A percentile compares a stretch with the other conserved stretches of the same genome.
These are phyloP conservation scores for Caiman crocodilus DNA, from an alignment of 2,797 vertebrate species.

Conservation along the genomic window DNA sequence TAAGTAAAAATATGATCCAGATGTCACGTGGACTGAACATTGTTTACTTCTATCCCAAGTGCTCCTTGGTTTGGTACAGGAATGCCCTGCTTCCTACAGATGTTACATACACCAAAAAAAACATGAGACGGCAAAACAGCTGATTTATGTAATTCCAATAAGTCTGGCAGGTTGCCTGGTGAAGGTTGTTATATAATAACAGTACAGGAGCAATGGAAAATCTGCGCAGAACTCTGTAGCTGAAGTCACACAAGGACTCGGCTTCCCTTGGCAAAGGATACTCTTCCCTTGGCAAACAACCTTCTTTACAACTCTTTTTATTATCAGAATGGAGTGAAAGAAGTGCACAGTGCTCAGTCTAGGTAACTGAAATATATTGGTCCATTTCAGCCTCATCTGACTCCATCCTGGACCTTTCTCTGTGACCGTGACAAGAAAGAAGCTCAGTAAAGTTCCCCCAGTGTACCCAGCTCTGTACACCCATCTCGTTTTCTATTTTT, in stretches of 20 bases:
- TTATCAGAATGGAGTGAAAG: not conserved
- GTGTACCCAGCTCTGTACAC: not conserved
- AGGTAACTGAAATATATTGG: constrained; percentile 38
- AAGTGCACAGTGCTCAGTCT: constrained; percentile 42
- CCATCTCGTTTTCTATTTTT: not conserved
- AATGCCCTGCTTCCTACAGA: constrained; percentile 55
- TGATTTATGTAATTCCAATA: constrained; percentile 68
- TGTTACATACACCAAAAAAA: constrained; percentile 51
- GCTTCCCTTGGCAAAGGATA: constrained; percentile 68
- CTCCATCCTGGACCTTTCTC: constrained; percentile 30
- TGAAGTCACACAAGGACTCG: constrained; percentile 59
- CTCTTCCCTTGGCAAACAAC: constrained; percentile 50
- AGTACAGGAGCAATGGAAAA: constrained; percentile 67
- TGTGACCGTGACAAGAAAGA: not conserved
- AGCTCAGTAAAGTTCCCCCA: not conserved
- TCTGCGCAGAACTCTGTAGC: constrained; percentile 58
- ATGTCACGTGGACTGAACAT: not conserved
- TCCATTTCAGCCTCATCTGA: constrained; percentile 37
- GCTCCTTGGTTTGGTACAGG: constrained; percentile 31
- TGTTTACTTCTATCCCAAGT: not conserved
- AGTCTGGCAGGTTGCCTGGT: constrained; percentile 57
- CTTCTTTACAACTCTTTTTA: not conserved
- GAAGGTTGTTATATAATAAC: constrained; percentile 60
- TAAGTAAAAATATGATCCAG: not conserved
- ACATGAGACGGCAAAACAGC: constrained; percentile 3